Evolutionary conservation across 2,113 vertebrate genomes (phyloP), one percentile per base, ranked within the genome.

Genomic region (Ondatra zibethicus): DNA sequence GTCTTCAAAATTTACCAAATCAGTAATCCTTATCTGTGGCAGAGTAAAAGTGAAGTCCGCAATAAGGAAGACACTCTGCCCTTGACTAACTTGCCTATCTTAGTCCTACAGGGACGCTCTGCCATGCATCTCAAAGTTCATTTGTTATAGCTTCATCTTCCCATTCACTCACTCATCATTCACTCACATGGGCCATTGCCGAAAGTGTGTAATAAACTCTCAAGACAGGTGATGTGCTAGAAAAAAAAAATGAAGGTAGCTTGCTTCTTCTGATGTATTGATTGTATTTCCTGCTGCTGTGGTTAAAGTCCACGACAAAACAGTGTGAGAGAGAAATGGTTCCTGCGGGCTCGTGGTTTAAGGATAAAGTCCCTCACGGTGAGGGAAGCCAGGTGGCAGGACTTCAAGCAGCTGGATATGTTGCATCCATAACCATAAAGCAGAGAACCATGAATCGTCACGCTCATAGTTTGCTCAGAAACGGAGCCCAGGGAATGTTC

Each of bases 1-100:
- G n/a, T 68, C 65, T 88, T 91, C 25, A 75, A 92, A 73, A 36
- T 91, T 76, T 94, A 85, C 45, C n/a, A 93, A 66, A 70, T 27
- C 14, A 47, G 25, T 47, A 72, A 88, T 73, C 7, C 1, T 93
- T n/a, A 36, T 42, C 47, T 70, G n/a, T 19, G 8, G 70, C 17
- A 73, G n/a, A n/a, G 36, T 17, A 7, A 72, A 72, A 8, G 21
- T 55, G 29, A 88, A 47, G 33, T 70, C 77, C 29, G n/a, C 0
- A 27, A 7, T 36, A 1, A 9, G 36, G 19, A 47, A 0, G 21
- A 50, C n/a, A 25, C 0, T 55, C 66, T 47, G 12, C 52, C 25
- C 7, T 3, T 75, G 61, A 0, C 27, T 80, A 0, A 7, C 50
- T 45, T 66, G 63, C 17, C n/a, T 61, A 1, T 61, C 80, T 84